A percentile compares a stretch with the other conserved stretches of the same genome.
Conservation (phyloP, 2,113 vertebrate species). For the Tor tambroides region DNA sequence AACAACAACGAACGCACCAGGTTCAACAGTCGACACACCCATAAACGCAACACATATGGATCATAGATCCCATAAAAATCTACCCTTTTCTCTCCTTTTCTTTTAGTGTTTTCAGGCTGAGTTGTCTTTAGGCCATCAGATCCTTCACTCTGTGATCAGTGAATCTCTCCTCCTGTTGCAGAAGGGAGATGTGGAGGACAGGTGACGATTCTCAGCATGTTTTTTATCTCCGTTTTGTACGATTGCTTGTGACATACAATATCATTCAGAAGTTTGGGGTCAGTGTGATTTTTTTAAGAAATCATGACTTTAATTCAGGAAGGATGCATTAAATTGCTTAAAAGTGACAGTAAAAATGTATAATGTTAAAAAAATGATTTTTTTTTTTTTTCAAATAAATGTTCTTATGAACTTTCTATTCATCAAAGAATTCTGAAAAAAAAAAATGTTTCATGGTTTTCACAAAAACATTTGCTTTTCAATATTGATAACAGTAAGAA, state of each 20-base stretch:
- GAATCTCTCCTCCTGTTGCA: conserved; percentile 84
- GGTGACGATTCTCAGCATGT: conserved; percentile 70
- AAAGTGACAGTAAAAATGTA: background rate
- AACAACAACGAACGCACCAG: conserved; percentile 86
- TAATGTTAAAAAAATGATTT: no score
- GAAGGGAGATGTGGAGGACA: conserved; percentile 80
- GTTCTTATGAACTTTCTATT: no score
- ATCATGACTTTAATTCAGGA: background rate
- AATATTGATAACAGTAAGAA: background rate
- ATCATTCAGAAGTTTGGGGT: background rate
- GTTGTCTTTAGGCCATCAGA: conserved; percentile 83
- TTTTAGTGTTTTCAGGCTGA: conserved; percentile 87
- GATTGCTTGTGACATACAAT: background rate
- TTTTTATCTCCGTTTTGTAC: background rate
- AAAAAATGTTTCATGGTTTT: background rate
- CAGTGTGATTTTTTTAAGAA: background rate
- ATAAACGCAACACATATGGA: background rate
- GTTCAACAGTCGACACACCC: conserved; percentile 64
- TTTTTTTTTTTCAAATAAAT: no score
- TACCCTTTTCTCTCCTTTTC: background rate
- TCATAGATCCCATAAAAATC: background rate
- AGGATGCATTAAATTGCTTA: background rate
- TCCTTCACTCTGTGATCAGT: conserved; percentile 81
- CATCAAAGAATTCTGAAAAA: background rate
- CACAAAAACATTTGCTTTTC: background rate